phyloP scores from a whole-genome alignment of 2,888 invertebrate genomes.

The Andrena camellia region DNA sequence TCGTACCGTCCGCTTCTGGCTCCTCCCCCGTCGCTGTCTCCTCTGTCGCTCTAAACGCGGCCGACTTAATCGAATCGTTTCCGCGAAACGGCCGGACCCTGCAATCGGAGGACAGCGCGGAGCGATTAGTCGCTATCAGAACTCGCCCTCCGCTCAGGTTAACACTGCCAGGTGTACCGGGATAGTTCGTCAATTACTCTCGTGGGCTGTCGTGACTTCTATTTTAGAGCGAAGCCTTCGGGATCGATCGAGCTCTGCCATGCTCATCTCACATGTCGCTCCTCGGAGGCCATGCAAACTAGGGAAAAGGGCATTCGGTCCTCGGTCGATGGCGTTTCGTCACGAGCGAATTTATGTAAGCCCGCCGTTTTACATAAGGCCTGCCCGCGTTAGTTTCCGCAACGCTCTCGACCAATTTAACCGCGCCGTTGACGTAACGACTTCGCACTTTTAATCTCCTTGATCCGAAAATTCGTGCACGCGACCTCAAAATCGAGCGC shows the following conservation, averaged over 20 bases:
- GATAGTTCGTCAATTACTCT: too few species aligned
- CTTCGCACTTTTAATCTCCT: conserved; percentile 23
- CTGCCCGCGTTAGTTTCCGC: conserved; percentile 33
- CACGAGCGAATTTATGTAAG: conserved; percentile 11
- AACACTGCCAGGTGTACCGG: too few species aligned
- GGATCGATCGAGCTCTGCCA: too few species aligned
- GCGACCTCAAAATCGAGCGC: conserved; percentile 22
- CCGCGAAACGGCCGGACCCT: neutral
- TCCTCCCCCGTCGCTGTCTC: neutral
- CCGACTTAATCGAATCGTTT: neutral
- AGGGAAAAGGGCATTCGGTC: neutral
- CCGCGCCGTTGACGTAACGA: conserved; percentile 22
- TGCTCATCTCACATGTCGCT: neutral
- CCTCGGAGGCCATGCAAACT: neutral
- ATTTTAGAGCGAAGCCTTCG: too few species aligned
- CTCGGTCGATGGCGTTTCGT: neutral
- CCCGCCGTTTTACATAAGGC: conserved; percentile 50
- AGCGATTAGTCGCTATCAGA: too few species aligned
- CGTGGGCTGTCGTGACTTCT: too few species aligned
- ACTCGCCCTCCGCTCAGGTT: too few species aligned
- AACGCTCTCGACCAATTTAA: conserved; percentile 21
- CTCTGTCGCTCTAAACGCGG: neutral
- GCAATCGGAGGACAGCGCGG: neutral
- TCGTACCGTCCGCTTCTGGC: neutral
- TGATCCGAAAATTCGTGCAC: conserved; percentile 6